Evolutionary conservation across 30 jellyfish, hydroid and myxozoan species (phyloP), one percentile per base, ranked within the genome.

Genomic region (Aurelia aurita complex sp. Pacific): DNA sequence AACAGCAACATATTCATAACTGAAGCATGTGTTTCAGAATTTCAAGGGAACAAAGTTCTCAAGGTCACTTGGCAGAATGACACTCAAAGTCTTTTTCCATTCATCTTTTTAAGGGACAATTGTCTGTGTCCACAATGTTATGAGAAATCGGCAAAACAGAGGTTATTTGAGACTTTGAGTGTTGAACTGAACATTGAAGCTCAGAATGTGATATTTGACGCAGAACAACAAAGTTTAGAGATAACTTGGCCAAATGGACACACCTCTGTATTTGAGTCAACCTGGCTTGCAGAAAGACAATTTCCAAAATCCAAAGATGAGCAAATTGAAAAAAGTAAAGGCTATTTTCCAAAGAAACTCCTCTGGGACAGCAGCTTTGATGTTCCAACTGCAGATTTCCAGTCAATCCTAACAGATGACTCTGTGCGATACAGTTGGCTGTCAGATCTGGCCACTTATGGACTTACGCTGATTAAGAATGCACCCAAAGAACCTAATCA

Each of bases 231-330:
- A 18, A 67, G 50, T 10, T 77, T 88, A 15, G 71, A 52, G 9
- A 54, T 88, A 7, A 61, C 88, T 1, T 88, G 96, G 96, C 88
- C 83, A 11, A 92, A 88, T 80, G 91, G 89, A 13, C 96, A 88
- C 32, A 17, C 8, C 12, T 64, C 88, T 12, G 66, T 18, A 19
- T 88, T 69, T 73, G 62, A 75, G 1, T 63, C 72, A 15, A 43
- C 68, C 18, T 88, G 96, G 96, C 76, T 88, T 19, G 36, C 67
- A 23, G 79, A 72, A 19, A 23, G 96, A 36, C n/a, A 19, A 66
- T 88, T 80, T 50, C 96, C 92, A 36, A 73, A 87, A 68, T 32
- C 67, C 33, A 43, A 34, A 35, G 82, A 78, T 36, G 83, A 70
- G 33, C 88, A 62, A 29, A 67, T 32, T 13, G 29, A 80, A 51